Conservation (phyloP, 2,888 invertebrate species). For the Punctoribates punctum region DNA sequence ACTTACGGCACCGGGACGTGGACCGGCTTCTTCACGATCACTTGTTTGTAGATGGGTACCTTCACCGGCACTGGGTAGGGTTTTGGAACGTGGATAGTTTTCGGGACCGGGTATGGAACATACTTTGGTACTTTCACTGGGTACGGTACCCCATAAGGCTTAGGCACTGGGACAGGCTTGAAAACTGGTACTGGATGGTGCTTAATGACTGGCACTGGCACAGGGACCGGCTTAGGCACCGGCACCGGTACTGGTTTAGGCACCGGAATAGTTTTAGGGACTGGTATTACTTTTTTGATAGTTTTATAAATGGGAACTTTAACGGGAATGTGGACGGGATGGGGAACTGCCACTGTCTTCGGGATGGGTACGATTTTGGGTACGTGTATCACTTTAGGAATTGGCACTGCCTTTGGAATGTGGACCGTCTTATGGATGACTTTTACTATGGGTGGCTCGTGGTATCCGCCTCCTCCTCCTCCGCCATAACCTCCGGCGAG, state of each 20-base stretch:
- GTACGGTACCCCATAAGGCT: constrained; percentile 47
- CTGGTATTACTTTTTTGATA: constrained; percentile 48
- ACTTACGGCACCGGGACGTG: constrained; percentile 50
- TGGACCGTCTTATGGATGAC: constrained; percentile 47
- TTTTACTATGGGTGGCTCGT: constrained; percentile 46
- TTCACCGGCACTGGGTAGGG: constrained; percentile 49
- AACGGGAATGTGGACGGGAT: constrained; percentile 49
- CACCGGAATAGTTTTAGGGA: constrained; percentile 49
- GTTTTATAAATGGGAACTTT: constrained; percentile 50
- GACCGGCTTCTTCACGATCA: constrained; percentile 50
- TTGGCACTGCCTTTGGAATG: constrained; percentile 47
- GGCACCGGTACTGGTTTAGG: constrained; percentile 49
- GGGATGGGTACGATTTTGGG: constrained; percentile 50
- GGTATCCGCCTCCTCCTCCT: constrained; percentile 33
- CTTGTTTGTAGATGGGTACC: constrained; percentile 49
- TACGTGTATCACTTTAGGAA: constrained; percentile 49
- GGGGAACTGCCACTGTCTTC: constrained; percentile 49
- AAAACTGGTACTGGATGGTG: constrained; percentile 49
- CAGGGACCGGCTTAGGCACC: constrained; percentile 48
- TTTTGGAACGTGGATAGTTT: constrained; percentile 49
- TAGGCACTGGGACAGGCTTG: constrained; percentile 48
- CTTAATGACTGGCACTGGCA: constrained; percentile 49
- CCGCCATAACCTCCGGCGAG: constrained; percentile 21
- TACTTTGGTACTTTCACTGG: constrained; percentile 49
- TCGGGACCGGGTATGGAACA: constrained; percentile 49